Conservation (phyloP, 2,113 vertebrate species). For the Corythaeola cristata region DNA sequence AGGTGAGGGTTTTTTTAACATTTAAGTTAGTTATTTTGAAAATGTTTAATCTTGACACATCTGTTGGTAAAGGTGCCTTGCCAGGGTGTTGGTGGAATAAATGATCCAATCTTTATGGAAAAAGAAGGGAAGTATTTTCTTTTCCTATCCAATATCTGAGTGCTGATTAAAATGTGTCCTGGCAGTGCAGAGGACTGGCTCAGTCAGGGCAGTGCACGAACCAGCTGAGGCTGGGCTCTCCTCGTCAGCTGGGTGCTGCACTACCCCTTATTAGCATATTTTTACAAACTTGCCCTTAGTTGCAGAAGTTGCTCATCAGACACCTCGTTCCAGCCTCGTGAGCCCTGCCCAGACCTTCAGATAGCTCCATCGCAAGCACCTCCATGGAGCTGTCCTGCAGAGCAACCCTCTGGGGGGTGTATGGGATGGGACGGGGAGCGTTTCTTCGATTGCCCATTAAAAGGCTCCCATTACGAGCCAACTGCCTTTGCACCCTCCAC, state of each 20-base stretch:
- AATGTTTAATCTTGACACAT: background rate
- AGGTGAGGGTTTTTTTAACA: background rate
- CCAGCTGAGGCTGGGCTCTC: background rate
- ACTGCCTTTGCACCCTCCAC: background rate
- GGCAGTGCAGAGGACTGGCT: background rate
- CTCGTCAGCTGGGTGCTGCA: background rate
- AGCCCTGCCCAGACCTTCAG: background rate
- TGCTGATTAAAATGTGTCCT: background rate
- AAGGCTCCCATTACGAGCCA: background rate
- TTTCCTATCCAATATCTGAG: background rate
- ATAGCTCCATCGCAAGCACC: background rate
- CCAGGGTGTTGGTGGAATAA: background rate
- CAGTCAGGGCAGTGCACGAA: background rate
- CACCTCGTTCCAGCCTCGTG: background rate
- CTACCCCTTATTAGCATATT: background rate
- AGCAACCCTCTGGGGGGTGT: background rate
- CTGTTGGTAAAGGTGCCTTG: background rate
- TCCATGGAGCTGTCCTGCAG: background rate
- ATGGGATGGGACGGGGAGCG: background rate
- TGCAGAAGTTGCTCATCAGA: background rate
- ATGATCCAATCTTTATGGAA: background rate
- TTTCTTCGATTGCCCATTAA: background rate
- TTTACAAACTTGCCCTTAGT: background rate
- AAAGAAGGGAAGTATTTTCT: background rate
- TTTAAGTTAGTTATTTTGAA: background rate